These are phyloP conservation scores for Halcyon malimbica DNA, from an alignment of 2,113 vertebrate genomes.

Conservation along the genomic window DNA sequence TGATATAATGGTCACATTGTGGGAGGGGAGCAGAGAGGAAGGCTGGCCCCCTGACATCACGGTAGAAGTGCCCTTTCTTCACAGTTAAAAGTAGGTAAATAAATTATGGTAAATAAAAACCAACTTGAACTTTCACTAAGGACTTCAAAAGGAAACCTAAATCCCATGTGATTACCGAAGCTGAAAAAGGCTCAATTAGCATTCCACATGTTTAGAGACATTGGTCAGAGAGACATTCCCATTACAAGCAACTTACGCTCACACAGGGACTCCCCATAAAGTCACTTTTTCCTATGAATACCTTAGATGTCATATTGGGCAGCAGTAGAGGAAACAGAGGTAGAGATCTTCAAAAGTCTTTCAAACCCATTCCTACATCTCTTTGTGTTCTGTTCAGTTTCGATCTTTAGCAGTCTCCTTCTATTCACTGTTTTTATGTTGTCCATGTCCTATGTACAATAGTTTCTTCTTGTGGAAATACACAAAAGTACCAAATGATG, in stretches of 20 bases:
- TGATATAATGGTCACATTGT: constrained; percentile 70
- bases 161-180: neutral
- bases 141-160: constrained; percentile 61
- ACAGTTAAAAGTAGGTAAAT: constrained; percentile 47
- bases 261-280: neutral
- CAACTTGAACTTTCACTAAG: constrained; percentile 56
- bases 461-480: neutral
- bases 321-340: neutral
- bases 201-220: constrained; percentile 8
- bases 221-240: neutral
- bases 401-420: neutral
- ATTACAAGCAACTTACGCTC: neutral
- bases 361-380: neutral
- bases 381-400: neutral
- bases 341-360: neutral
- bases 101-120: constrained; percentile 57
- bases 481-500: neutral
- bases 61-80: constrained; percentile 47
- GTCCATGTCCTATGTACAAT: neutral
- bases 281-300: constrained; percentile 3
- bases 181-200: constrained; percentile 25
- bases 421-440: neutral
- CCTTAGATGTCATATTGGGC: neutral
- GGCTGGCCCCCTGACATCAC: constrained; percentile 59
- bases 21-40: constrained; percentile 50